These are phyloP conservation scores for Paracentrotus lividus DNA, from an alignment of 53 echinoderm and acorn worm species.

Conservation along the genomic window DNA sequence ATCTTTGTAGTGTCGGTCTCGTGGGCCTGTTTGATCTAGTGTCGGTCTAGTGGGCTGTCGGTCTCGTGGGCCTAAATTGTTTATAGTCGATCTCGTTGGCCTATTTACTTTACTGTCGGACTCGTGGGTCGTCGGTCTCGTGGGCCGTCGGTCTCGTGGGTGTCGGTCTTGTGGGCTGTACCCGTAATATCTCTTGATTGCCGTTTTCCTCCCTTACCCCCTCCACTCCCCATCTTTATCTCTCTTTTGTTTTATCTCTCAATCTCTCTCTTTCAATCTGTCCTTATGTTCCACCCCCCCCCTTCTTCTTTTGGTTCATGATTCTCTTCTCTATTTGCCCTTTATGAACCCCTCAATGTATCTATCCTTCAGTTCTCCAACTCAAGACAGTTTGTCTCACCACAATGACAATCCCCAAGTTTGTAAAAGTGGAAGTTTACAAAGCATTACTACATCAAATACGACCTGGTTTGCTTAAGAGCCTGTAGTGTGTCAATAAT, in stretches of 20 bases:
- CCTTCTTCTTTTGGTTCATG: background rate
- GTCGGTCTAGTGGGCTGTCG: too few species aligned
- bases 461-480: background rate
- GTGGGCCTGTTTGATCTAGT: too few species aligned
- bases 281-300: background rate
- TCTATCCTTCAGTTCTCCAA: background rate
- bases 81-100: too few species aligned
- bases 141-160: too few species aligned
- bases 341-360: background rate
- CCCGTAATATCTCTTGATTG: background rate
- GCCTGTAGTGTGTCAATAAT: background rate
- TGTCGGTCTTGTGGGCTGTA: too few species aligned
- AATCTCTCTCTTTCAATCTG: background rate
- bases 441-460: background rate
- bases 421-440: constrained; percentile 35
- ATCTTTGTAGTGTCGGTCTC: too few species aligned
- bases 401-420: background rate
- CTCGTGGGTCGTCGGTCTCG: too few species aligned
- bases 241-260: constrained; percentile 4
- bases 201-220: background rate
- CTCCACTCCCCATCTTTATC: background rate
- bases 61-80: too few species aligned
- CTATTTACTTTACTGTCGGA: too few species aligned
- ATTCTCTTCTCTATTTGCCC: background rate
- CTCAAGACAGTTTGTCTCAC: background rate